Percentiles rank a stretch among this genome's conserved stretches.
These are phyloP conservation scores for Hoplodrina ambigua DNA, from an alignment of 2,888 invertebrate genomes.

Conservation along the genomic window DNA sequence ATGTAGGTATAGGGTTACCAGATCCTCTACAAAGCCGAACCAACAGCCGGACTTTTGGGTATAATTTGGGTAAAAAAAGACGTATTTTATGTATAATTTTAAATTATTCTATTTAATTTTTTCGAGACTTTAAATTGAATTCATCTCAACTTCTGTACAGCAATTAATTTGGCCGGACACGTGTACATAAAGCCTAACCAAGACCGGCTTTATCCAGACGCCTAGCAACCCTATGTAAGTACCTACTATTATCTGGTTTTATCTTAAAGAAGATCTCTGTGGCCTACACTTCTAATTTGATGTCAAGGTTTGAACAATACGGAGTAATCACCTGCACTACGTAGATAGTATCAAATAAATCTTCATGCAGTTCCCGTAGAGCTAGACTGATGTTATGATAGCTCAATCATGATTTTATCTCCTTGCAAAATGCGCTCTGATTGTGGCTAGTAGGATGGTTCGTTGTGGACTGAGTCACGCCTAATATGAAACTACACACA, in stretches of 20 bases:
- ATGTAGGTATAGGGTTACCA: too few relatives aligned
- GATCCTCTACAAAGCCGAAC: too few relatives aligned
- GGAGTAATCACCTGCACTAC: not conserved
- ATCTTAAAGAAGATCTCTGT: slow-evolving; percentile 1
- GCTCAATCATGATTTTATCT: slow-evolving; percentile 22
- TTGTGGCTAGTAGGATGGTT: slow-evolving; percentile 1
- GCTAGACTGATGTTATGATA: slow-evolving; percentile 10
- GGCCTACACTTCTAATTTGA: not conserved
- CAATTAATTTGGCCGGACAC: too few relatives aligned
- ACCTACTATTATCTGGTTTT: not conserved
- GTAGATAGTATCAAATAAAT: slow-evolving; percentile 20
- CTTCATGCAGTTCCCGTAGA: slow-evolving; percentile 29
- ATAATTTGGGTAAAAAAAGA: too few relatives aligned
- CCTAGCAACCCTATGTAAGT: too few relatives aligned
- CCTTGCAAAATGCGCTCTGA: slow-evolving; percentile 21
- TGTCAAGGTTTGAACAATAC: slow-evolving; percentile 30
- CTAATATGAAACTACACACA: not conserved
- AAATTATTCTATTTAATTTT: too few relatives aligned
- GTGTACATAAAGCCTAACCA: too few relatives aligned
- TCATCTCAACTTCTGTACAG: too few relatives aligned
- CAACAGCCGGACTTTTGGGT: too few relatives aligned
- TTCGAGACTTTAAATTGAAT: too few relatives aligned
- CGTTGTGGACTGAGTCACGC: slow-evolving; percentile 11
- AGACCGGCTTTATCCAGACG: too few relatives aligned
- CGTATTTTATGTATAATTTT: too few relatives aligned